phyloP scores from a whole-genome alignment of 2,888 invertebrate genomes.

The Monochamus alternatus region DNA sequence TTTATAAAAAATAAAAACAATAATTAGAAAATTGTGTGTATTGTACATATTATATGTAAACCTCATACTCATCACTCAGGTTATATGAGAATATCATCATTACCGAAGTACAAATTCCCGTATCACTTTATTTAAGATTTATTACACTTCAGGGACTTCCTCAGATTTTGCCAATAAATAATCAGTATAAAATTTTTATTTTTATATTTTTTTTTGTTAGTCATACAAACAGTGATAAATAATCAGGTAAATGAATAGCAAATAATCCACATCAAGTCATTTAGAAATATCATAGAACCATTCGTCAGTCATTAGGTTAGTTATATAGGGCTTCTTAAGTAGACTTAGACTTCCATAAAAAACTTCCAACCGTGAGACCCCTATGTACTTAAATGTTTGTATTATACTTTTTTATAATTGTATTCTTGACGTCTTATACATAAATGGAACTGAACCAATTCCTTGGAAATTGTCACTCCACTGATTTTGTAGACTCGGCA shows the following conservation, averaged over 20 bases:
- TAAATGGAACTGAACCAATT: background rate
- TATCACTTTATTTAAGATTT: slow-evolving; percentile 53
- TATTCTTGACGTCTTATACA: background rate
- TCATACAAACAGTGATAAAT: slow-evolving; percentile 58
- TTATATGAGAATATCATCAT: slow-evolving; percentile 59
- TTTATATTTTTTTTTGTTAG: slow-evolving; percentile 52
- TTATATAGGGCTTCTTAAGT: slow-evolving; percentile 59
- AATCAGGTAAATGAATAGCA: slow-evolving; percentile 56
- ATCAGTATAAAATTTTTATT: slow-evolving; percentile 53
- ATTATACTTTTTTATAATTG: slow-evolving; percentile 32
- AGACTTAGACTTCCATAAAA: slow-evolving; percentile 58
- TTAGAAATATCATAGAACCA: slow-evolving; percentile 41
- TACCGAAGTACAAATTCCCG: slow-evolving; percentile 63
- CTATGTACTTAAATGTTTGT: slow-evolving; percentile 43
- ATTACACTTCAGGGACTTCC: slow-evolving; percentile 55
- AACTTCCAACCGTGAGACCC: slow-evolving; percentile 57
- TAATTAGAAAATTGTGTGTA: slow-evolving; percentile 48
- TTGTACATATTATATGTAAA: slow-evolving; percentile 52
- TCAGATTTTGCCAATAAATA: slow-evolving; percentile 52
- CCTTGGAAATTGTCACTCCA: background rate
- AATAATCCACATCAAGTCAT: slow-evolving; percentile 38
- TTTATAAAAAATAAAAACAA: slow-evolving; percentile 43
- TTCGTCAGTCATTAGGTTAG: slow-evolving; percentile 61
- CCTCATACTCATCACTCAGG: slow-evolving; percentile 56
- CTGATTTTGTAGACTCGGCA: background rate